A percentile compares a stretch with the other conserved stretches of the same genome.
Evolutionary conservation across 2,113 vertebrate genomes (phyloP).

Genomic region (Atrichornis clamosus): DNA sequence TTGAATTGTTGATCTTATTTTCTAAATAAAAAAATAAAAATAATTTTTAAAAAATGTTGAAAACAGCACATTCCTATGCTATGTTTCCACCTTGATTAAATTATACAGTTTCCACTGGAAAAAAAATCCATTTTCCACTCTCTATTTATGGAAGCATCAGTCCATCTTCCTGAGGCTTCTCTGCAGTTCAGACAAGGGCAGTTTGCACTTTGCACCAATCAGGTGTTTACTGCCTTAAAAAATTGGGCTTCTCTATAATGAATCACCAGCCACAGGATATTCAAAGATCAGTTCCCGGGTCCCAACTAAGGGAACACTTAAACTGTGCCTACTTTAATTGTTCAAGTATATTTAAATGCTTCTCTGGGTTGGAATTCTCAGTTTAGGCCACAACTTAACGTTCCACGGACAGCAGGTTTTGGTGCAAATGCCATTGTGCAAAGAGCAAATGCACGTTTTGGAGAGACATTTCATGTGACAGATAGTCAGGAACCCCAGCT

Average conservation of each 20-base stretch:
- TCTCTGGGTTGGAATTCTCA: not conserved
- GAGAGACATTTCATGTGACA: not conserved
- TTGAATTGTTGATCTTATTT: not conserved
- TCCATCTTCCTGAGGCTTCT: not conserved
- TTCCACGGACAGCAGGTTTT: not conserved
- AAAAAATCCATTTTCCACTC: not conserved
- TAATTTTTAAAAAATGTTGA: not conserved
- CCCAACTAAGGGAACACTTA: not conserved
- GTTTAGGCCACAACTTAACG: not conserved
- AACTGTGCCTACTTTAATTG: not conserved
- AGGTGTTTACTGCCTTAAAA: not conserved
- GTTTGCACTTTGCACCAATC: not conserved
- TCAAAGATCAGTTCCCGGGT: not conserved
- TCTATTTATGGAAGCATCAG: not conserved
- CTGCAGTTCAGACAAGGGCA: not conserved
- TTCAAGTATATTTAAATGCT: not conserved
- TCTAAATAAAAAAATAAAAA: not conserved
- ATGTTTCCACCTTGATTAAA: conserved; percentile 22
- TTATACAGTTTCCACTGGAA: not conserved
- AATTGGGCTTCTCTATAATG: not conserved
- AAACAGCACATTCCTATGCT: not conserved
- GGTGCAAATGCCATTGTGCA: not conserved
- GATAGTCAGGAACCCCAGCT: not conserved
- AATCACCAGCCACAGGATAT: not conserved
- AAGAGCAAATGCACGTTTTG: not conserved